Conservation (phyloP, 2,797 vertebrate species). For the Tauraco hartlaubi region DNA sequence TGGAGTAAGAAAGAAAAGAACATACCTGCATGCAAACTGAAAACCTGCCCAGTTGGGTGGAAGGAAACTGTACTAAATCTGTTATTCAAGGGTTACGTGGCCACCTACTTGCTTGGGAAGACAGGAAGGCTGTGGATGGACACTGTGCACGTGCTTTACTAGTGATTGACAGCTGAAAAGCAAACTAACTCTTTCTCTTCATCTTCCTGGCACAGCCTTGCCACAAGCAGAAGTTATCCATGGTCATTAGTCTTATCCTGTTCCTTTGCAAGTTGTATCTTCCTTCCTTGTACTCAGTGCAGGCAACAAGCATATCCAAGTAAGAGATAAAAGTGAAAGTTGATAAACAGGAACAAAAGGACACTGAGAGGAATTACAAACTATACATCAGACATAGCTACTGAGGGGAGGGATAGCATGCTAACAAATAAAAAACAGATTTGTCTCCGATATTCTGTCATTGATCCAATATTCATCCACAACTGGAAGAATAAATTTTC, state of each 20-base stretch:
- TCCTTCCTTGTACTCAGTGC: neutral
- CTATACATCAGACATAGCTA: neutral
- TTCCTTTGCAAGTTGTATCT: neutral
- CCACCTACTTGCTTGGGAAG: neutral
- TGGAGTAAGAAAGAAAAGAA: neutral
- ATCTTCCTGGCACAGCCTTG: neutral
- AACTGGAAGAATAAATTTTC: neutral
- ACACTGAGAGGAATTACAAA: neutral
- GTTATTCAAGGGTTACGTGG: neutral
- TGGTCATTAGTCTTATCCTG: neutral
- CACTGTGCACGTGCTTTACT: fast-evolving
- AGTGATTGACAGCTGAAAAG: neutral
- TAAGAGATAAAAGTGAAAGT: constrained; percentile 27
- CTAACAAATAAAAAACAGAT: neutral
- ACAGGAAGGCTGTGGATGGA: neutral
- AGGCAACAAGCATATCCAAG: neutral
- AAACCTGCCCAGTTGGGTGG: neutral
- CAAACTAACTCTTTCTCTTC: neutral
- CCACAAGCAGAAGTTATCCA: neutral
- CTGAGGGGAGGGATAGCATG: neutral
- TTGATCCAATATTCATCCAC: neutral
- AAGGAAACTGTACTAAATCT: neutral
- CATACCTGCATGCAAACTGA: neutral
- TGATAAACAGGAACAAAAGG: neutral
- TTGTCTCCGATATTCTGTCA: neutral